These are phyloP conservation scores for Dastarcus helophoroides DNA, from an alignment of 2,888 invertebrate genomes.

Conservation along the genomic window DNA sequence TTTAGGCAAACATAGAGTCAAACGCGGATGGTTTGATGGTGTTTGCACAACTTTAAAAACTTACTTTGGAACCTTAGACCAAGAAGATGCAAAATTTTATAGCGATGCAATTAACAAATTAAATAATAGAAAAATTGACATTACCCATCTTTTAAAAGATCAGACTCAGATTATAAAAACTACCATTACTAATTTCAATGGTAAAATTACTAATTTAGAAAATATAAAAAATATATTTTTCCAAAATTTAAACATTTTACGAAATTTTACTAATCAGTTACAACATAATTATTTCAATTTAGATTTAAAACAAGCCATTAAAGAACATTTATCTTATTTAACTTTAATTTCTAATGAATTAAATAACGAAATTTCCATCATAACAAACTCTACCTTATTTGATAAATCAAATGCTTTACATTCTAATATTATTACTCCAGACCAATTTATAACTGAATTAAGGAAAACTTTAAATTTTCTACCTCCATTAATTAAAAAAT, in stretches of 20 bases:
- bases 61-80: constrained; percentile 12
- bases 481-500: no score
- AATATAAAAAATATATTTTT: neutral
- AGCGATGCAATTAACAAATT: constrained; percentile 9
- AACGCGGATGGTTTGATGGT: constrained; percentile 14
- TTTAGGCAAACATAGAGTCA: constrained; percentile 4
- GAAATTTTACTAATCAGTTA: constrained; percentile 7
- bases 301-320: constrained; percentile 3
- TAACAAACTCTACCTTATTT: no score
- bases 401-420: no score
- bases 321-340: constrained; percentile 5
- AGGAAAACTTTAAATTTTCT: no score
- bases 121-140: constrained; percentile 10
- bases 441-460: no score
- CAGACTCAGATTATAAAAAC: constrained; percentile 14
- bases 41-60: constrained; percentile 13
- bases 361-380: constrained; percentile 6
- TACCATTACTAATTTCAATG: constrained; percentile 15
- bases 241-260: no score
- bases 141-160: constrained; percentile 11
- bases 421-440: no score
- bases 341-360: constrained; percentile 7
- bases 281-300: constrained; percentile 3
- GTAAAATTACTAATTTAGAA: constrained; percentile 7
- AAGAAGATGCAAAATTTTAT: constrained; percentile 11